Evolutionary conservation across 2,797 vertebrate species (phyloP), one percentile per base, ranked within the genome.

Genomic region (Anabas testudineus): DNA sequence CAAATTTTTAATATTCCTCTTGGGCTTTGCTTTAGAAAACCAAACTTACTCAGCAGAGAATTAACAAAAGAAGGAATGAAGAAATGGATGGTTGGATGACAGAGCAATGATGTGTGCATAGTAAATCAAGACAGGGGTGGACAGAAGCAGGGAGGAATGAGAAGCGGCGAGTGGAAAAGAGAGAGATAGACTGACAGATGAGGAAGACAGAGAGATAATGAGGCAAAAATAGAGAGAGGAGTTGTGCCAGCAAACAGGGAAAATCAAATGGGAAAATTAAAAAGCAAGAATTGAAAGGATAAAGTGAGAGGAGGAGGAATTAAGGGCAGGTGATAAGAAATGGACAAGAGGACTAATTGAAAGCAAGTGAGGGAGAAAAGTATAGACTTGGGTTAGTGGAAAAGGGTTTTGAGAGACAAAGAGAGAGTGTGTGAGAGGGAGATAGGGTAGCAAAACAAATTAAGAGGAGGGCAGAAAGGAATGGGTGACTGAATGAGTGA

Each of bases 311-410:
- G 61, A 51, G 28, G 30, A 72, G 69, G 81, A 84, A 85, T 86
- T 83, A 88, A 75, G 74, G 72, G 56, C 18, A 77, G 66, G 66
- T 84, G 81, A 85, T 89, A 87, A 87, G 74, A 74, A 86, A 87
- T 67, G 74, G 84, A 85, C 84, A 80, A 76, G 82, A 67, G 55
- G 63, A 78, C 75, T 85, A 88, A 90, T 88, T 88, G 83, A 88
- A 91, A 87, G 58, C 75, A 87, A 85, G 77, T 67, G 87, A 87
- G 62, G 65, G 71, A 86, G 78, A 81, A 89, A 88, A 82, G 76
- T 71, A 66, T 70, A 51, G 71, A 76, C 66, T 59, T 58, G 64
- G 52, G 57, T 80, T 72, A 63, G 72, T 76, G 64, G 71, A 74
- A 76, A 63, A 52, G 21, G 76, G 80, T 58, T 86, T 83, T 67